Base-by-base conservation (phyloP, 2,797 vertebrate genomes). In the Acipenser transmontanus region DNA sequence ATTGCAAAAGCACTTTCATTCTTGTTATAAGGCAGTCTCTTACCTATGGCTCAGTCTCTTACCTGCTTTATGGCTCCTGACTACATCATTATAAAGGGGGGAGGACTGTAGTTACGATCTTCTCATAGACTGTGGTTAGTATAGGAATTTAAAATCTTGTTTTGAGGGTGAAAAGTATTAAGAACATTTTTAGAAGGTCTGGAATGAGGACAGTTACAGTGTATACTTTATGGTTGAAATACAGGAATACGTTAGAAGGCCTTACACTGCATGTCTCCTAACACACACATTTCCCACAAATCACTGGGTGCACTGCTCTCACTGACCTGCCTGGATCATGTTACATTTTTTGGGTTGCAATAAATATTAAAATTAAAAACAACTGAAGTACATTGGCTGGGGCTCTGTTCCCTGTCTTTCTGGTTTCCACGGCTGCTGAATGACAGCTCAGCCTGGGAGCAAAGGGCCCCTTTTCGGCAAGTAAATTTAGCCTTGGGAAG, bases 331-430 rank as follows among this genome's bases (percentile, higher is more conserved):
- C 89, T 87, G 85, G 77, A 88, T 86, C 88, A 80, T 83, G 85
- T 88, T 91, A 3, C 86, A 86, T 92, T 88, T 89, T 86, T 86
- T 80, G 88, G 86, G 82, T 82, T 88, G 90, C 83, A 87, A 88
- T 93, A 93, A 92, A 91, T 91, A 93, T 88, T 87, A 87, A 85
- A 88, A 88, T 89, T 34, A 89, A 90, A 89, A 85, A 86, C 84
- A 86, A 88, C 83, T 85, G 79, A 85, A 89, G 85, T 78, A 76
- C 85, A 84, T 86, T 78, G 82, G 88, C 66, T 79, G 85, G 82
- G 86, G 85, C 82, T 91, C 89, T 86, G 89, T 82, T 87, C 85
- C 84, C 87, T 80, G 85, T 91, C 90, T 88, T 84, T 83, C 82
- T 71, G 78, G 88, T 89, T 88, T 89, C 89, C 88, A 85, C 82